These are phyloP conservation scores for Rotaria socialis DNA, from an alignment of 2,888 invertebrate species.

Conservation along the genomic window DNA sequence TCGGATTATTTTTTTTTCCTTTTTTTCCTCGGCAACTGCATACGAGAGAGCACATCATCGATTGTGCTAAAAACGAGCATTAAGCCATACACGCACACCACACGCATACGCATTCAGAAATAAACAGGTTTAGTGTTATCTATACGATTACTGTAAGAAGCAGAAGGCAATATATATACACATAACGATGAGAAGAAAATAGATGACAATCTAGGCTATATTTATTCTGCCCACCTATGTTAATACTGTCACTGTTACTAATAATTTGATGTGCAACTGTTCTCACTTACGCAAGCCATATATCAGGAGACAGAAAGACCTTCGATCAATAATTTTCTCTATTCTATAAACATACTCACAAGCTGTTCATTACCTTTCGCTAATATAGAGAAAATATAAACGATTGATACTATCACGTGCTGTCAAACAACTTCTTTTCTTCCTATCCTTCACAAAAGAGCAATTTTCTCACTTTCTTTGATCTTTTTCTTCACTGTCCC, in stretches of 20 bases:
- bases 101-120: background rate
- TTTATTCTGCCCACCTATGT: background rate
- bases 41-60: constrained; percentile 3
- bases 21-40: background rate
- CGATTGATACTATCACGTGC: background rate
- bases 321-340: background rate
- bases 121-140: constrained; percentile 14
- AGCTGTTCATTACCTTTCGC: background rate
- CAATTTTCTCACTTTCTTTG: background rate
- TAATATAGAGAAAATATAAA: background rate
- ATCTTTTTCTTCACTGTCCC: background rate
- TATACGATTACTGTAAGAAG: background rate
- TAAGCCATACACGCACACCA: background rate
- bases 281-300: background rate
- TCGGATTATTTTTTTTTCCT: background rate
- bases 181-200: background rate
- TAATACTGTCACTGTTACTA: background rate
- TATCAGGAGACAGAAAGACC: background rate
- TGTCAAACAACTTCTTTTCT: background rate
- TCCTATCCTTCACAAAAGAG: background rate
- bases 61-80: constrained; percentile 4
- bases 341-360: background rate
- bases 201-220: background rate
- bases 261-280: background rate
- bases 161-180: background rate